Percentiles rank a stretch among this genome's conserved stretches.
phyloP scores from a whole-genome alignment of 2,888 invertebrate species.

The Malacosoma neustria region DNA sequence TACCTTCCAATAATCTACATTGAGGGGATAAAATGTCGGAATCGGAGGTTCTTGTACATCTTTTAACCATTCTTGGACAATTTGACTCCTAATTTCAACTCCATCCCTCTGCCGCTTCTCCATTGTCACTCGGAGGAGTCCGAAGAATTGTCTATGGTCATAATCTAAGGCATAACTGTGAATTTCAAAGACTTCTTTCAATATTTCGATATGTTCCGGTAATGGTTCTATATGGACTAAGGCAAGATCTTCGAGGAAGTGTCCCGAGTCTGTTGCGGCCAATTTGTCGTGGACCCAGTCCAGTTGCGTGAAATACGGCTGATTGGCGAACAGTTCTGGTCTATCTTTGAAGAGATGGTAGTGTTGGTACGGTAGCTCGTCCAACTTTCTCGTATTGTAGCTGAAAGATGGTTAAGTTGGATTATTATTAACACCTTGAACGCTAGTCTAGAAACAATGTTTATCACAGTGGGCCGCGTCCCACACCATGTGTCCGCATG shows the following conservation, averaged over 20 bases:
- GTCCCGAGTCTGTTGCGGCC: conserved; percentile 83
- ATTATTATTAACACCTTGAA: too few species aligned
- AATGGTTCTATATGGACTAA: conserved; percentile 62
- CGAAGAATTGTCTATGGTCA: conserved; percentile 88
- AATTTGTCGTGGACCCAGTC: conserved; percentile 88
- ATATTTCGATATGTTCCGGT: conserved; percentile 69
- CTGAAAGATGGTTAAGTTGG: too few species aligned
- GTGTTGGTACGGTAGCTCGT: conserved; percentile 88
- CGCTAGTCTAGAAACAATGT: conserved; percentile 1
- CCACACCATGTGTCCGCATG: too few species aligned
- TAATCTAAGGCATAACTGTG: conserved; percentile 84
- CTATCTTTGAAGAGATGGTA: conserved; percentile 74
- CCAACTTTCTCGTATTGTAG: conserved; percentile 86
- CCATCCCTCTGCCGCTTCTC: conserved; percentile 51
- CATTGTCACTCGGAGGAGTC: conserved; percentile 68
- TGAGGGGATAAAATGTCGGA: conserved; percentile 76
- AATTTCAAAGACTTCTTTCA: conserved; percentile 81
- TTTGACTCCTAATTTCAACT: conserved; percentile 38
- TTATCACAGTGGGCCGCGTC: too few species aligned
- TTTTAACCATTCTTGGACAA: conserved; percentile 59
- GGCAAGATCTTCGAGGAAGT: conserved; percentile 85
- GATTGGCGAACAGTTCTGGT: conserved; percentile 75
- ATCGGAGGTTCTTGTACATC: conserved; percentile 71
- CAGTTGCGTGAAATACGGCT: conserved; percentile 82
- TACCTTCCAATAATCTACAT: conserved; percentile 55